Conservation (phyloP, 2,888 invertebrate genomes). For the Beris chalybata region DNA sequence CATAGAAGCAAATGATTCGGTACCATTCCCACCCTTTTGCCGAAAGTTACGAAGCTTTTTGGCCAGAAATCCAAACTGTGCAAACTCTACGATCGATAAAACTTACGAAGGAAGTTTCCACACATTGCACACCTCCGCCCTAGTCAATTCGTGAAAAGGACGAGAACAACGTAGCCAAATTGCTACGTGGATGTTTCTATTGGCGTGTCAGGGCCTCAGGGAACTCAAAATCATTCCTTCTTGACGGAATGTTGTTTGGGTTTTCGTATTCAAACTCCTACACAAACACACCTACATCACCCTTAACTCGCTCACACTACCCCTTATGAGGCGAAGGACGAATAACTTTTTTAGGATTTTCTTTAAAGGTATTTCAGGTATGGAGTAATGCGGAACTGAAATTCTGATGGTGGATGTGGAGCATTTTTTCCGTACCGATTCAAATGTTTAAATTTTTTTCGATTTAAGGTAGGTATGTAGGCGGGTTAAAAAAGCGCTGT, state of each 20-base stretch:
- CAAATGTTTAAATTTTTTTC: too few species aligned
- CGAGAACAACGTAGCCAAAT: slow-evolving; percentile 7
- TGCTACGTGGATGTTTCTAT: slow-evolving; percentile 20
- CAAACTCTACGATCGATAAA: slow-evolving; percentile 8
- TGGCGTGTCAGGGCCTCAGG: slow-evolving; percentile 18
- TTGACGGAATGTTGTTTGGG: slow-evolving; percentile 32
- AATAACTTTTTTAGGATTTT: too few species aligned
- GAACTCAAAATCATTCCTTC: slow-evolving; percentile 18
- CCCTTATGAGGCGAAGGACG: too few species aligned
- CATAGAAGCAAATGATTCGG: too few species aligned
- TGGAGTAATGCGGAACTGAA: too few species aligned
- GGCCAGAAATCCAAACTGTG: background rate
- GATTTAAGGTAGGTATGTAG: too few species aligned
- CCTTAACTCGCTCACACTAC: background rate
- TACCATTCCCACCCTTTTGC: background rate
- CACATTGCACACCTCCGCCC: too few species aligned
- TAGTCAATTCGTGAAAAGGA: too few species aligned
- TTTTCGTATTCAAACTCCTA: slow-evolving; percentile 20
- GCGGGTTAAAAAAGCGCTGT: too few species aligned
- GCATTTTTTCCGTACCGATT: too few species aligned
- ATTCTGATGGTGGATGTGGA: too few species aligned
- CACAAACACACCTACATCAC: background rate
- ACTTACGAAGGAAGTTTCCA: background rate
- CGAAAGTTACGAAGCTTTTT: slow-evolving; percentile 3
- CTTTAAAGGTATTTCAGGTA: too few species aligned